Conservation (phyloP, 2,797 vertebrate genomes). For the Rhinophrynus dorsalis region DNA sequence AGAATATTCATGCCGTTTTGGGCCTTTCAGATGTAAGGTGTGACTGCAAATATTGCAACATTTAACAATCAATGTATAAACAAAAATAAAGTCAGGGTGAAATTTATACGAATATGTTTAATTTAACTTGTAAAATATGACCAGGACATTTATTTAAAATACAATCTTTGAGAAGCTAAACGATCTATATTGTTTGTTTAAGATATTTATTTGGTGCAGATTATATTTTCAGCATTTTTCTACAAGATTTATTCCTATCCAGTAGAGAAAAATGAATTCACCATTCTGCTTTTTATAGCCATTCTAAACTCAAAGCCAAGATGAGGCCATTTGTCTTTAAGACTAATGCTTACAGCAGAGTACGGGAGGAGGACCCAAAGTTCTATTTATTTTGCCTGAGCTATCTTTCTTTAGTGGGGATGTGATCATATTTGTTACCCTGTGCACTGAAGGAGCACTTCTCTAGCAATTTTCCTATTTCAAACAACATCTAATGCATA, state of each 20-base stretch:
- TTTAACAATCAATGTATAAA: too few relatives aligned
- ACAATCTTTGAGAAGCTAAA: too few relatives aligned
- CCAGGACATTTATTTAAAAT: too few relatives aligned
- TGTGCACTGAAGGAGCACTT: conserved; percentile 67
- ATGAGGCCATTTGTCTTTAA: conserved; percentile 62
- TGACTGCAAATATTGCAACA: too few relatives aligned
- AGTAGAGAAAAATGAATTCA: conserved; percentile 7
- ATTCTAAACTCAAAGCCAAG: conserved; percentile 47
- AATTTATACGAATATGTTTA: too few relatives aligned
- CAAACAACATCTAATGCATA: conserved; percentile 68
- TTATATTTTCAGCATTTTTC: too few relatives aligned
- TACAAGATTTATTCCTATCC: neutral
- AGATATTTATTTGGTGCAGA: too few relatives aligned
- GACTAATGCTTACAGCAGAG: conserved; percentile 63
- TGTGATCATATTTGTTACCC: conserved; percentile 67
- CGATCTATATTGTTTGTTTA: too few relatives aligned
- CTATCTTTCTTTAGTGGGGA: conserved; percentile 61
- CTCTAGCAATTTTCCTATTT: conserved; percentile 70
- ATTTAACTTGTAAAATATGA: too few relatives aligned
- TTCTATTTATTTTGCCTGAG: conserved; percentile 64
- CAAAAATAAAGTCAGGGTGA: too few relatives aligned
- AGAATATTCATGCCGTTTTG: too few relatives aligned
- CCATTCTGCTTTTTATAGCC: conserved; percentile 32
- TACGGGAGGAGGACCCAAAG: conserved; percentile 52
- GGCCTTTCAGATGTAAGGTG: too few relatives aligned